Base-by-base conservation (phyloP, 2,888 invertebrate genomes). In the Gibbula magus region DNA sequence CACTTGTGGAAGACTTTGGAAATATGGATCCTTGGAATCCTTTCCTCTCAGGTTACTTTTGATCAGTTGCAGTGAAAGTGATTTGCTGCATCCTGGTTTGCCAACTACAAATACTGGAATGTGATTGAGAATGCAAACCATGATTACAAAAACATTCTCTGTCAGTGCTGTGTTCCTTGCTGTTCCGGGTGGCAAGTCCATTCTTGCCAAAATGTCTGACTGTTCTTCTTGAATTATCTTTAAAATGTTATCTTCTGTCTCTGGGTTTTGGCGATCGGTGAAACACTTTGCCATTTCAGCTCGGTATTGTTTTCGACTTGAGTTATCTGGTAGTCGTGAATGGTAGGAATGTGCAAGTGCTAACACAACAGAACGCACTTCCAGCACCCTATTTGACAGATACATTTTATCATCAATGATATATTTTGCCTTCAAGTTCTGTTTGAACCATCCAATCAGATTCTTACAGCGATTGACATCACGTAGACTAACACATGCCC, bases 81-180 rank as follows among this genome's bases (percentile, higher is more conserved):
- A 88, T 61, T 88, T 88, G 77, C 88, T 88, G 73, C 88, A 88
- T 0, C 88, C 88, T 10, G 88, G 88, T 79, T 88, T 87, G 10
- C 88, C 88, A 51, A 88, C 88, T 4, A 88, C 78, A 81, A 88
- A 88, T 3, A 88, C 81, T 13, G 88, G 88, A 35, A 88, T 86
- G 76, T 54, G 82, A 53, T 86, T 88, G 45, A 88, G 79, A 52
- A 88, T 87, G 66, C 88, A 85, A 8, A 88, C 86, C 8, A 88
- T 56, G 1, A 87, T 83, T 8, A 88, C 86, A 84, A 88, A 88
- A 0, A 88, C 88, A 79, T 88, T 88, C 81, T 88, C 88, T 25
- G 80, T 81, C 16, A 88, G 78, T 10, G 88, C 87, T 29, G 85
- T 84, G 52, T 88, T 88, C 35, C 82, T 81, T 29, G 88, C 88